phyloP scores from a whole-genome alignment of 2,113 vertebrate species.

The Balaenoptera acutorostrata region DNA sequence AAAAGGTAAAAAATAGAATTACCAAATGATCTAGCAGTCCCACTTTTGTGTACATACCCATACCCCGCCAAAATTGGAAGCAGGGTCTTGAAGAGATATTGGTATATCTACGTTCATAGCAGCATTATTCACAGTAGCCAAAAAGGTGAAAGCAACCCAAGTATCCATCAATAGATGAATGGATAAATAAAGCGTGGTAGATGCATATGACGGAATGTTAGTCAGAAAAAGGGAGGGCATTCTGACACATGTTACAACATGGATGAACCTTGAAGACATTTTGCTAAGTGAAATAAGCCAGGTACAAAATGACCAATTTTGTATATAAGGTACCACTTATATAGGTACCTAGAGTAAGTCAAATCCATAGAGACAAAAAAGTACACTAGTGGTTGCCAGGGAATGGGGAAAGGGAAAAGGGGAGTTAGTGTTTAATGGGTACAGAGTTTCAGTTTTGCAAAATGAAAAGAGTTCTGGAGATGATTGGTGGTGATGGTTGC shows the following conservation, averaged over 20 bases:
- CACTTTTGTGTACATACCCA: neutral
- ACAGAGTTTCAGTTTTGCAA: neutral
- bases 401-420: neutral
- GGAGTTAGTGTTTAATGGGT: neutral
- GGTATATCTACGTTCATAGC: neutral
- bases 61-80: neutral
- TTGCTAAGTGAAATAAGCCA: neutral
- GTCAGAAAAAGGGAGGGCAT: neutral
- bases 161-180: neutral
- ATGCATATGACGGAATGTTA: neutral
- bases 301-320: neutral
- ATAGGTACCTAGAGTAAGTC: neutral
- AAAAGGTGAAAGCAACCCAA: neutral
- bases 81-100: neutral
- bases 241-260: fast-evolving
- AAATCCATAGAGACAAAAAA: neutral
- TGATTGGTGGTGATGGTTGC: neutral
- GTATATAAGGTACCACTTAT: no score
- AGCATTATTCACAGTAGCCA: neutral
- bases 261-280: neutral
- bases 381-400: no score
- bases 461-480: neutral
- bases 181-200: neutral
- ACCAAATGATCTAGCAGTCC: neutral
- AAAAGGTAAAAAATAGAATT: neutral